These are phyloP conservation scores for Pseudotriccus pelzelni DNA, from an alignment of 2,797 vertebrate species.

Conservation along the genomic window DNA sequence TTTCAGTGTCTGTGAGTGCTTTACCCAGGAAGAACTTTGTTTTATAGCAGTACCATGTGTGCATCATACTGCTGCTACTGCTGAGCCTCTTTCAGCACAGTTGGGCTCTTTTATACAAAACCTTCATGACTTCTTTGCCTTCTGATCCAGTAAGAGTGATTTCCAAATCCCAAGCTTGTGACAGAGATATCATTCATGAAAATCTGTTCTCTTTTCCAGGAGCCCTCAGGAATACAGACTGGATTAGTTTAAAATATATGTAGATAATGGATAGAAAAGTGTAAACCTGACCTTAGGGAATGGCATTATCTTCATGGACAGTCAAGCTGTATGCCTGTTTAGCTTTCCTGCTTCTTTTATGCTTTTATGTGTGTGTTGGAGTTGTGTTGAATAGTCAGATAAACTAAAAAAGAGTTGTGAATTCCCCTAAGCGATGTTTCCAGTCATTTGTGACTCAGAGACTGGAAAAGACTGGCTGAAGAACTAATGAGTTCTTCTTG, in stretches of 20 bases:
- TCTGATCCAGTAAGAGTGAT: conserved; percentile 5
- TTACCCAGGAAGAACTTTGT: conserved; percentile 62
- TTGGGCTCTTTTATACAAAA: conserved; percentile 28
- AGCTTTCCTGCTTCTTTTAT: not conserved
- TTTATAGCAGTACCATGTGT: conserved; percentile 69
- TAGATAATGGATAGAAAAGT: not conserved
- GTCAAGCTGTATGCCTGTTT: not conserved
- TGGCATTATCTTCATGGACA: not conserved
- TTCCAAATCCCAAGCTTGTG: conserved; percentile 15
- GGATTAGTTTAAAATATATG: conserved; percentile 2
- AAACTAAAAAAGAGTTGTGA: not conserved
- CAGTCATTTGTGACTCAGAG: conserved; percentile 23
- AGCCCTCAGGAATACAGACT: not conserved
- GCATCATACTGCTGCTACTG: conserved; percentile 32
- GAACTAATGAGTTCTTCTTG: not conserved
- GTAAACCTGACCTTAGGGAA: not conserved
- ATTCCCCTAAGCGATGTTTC: not conserved
- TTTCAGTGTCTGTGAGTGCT: conserved; percentile 56
- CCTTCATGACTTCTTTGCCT: conserved; percentile 13
- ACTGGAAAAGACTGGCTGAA: conserved; percentile 14
- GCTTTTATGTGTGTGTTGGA: not conserved
- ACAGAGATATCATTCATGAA: conserved; percentile 29
- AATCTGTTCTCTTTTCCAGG: not conserved
- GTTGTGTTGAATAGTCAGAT: not conserved
- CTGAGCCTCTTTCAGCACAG: conserved; percentile 37